Evolutionary conservation across 1,140 invertebrate species (phyloP).

Genomic region (Lucilia sericata): DNA sequence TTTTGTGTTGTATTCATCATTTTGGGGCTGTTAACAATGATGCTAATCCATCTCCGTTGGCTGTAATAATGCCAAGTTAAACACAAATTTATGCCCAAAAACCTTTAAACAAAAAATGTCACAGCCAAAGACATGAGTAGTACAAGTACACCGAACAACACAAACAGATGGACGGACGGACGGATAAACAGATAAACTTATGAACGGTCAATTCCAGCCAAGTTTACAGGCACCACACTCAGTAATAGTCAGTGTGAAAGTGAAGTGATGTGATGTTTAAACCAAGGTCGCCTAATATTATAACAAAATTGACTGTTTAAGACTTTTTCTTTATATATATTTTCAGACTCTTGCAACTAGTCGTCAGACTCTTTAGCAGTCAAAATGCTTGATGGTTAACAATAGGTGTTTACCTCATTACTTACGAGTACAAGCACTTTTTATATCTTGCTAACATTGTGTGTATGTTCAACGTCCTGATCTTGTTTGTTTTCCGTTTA

Average conservation of each 20-base stretch:
- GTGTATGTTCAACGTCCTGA: not conserved
- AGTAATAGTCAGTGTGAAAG: slow-evolving; percentile 37
- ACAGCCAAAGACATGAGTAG: slow-evolving; percentile 36
- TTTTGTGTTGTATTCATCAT: slow-evolving; percentile 17
- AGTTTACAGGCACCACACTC: not conserved
- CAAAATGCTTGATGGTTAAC: not conserved
- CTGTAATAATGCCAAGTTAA: slow-evolving; percentile 41
- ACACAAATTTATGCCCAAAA: slow-evolving; percentile 43
- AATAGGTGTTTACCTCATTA: not conserved
- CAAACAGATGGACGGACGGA: not conserved
- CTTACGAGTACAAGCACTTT: not conserved
- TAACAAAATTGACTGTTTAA: slow-evolving; percentile 13
- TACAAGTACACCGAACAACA: not conserved
- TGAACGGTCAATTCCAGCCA: too few species aligned
- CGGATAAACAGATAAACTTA: too few species aligned
- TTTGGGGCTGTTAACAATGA: slow-evolving; percentile 34
- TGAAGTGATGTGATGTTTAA: slow-evolving; percentile 25
- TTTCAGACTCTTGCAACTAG: not conserved
- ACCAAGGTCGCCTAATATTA: slow-evolving; percentile 26
- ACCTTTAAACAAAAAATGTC: slow-evolving; percentile 29
- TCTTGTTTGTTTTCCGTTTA: not conserved
- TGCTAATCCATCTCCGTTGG: slow-evolving; percentile 43
- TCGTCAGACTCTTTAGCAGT: not conserved
- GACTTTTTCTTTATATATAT: not conserved
- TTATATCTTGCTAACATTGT: not conserved